Base-by-base conservation (phyloP, 2,888 invertebrate genomes). In the Eugnorisma glareosa region DNA sequence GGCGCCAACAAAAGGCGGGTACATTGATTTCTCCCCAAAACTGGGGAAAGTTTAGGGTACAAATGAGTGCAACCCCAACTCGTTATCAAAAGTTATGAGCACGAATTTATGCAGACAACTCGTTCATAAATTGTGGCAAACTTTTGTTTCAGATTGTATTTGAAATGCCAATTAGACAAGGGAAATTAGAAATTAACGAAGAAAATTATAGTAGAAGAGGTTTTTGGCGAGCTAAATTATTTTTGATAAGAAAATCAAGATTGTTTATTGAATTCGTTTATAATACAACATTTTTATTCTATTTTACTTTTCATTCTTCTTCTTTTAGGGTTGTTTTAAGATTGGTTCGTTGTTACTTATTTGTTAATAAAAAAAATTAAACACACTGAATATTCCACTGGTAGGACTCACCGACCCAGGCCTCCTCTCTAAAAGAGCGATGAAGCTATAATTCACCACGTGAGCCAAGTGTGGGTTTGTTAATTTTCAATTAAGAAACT, bases 21-120 rank as follows among this genome's bases (percentile, higher is more conserved):
- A 75, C 77, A 86, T 87, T 78, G 82, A 88, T 86, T 89, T 67
- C 70, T 71, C 45, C 40, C 35, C 37, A 68, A 82, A 79, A 75
- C 76, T 74, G 67, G 37, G 31, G n/a, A 69, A 75, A 81, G 72
- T 85, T 78, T 68, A 43, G 73, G 74, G 73, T 74, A 85, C 79
- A 81, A 86, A 86, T 81, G 72, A 88, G 76, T 85, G 83, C 81
- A 88, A 75, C 73, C 81, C 71, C 54, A 83, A 79, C 82, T 88
- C 84, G 80, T 87, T 84, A 86, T 71, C 54, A 70, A 84, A 88
- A 83, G 85, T 89, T 88, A 82, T 80, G 67, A 79, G 81, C 76
- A 67, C 75, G 59, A 76, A 88, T 89, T 89, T 84, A 89, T 88
- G 78, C 78, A 79, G 79, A 82, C 73, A 84, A 83, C 70, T 88